Conservation (phyloP, 2,888 invertebrate genomes). For the Theretra japonica region DNA sequence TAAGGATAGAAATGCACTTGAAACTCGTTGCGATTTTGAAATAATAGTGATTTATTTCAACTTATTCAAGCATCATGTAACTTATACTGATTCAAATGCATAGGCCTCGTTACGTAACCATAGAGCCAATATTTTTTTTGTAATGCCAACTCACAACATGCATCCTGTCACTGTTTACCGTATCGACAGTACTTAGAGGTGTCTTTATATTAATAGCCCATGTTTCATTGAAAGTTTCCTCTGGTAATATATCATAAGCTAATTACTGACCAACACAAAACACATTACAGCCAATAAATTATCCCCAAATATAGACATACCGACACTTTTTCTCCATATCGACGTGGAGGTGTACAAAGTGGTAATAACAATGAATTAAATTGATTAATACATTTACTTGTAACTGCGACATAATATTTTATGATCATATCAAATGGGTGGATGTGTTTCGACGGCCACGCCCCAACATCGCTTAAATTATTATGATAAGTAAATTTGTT, state of each 20-base stretch:
- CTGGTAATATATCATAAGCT: slow-evolving; percentile 3
- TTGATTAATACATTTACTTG: slow-evolving; percentile 8
- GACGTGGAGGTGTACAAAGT: background rate
- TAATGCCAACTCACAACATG: too few species aligned
- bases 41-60: too few species aligned
- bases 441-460: slow-evolving; percentile 6
- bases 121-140: too few species aligned
- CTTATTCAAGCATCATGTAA: too few species aligned
- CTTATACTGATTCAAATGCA: too few species aligned
- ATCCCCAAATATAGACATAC: slow-evolving; percentile 13
- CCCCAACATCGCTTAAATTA: slow-evolving; percentile 18
- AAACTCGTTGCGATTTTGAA: too few species aligned
- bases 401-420: background rate
- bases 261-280: background rate
- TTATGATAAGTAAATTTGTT: slow-evolving; percentile 8
- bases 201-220: background rate
- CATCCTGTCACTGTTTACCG: too few species aligned
- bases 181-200: background rate
- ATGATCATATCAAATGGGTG: slow-evolving; percentile 5
- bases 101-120: too few species aligned
- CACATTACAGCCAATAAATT: slow-evolving; percentile 12
- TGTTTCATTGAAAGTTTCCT: background rate
- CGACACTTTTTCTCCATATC: slow-evolving; percentile 10
- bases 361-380: slow-evolving; percentile 6
- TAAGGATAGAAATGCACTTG: background rate